These are phyloP conservation scores for Pocillopora verrucosa DNA, from an alignment of 64 coral and sea anemone genomes.

Conservation along the genomic window DNA sequence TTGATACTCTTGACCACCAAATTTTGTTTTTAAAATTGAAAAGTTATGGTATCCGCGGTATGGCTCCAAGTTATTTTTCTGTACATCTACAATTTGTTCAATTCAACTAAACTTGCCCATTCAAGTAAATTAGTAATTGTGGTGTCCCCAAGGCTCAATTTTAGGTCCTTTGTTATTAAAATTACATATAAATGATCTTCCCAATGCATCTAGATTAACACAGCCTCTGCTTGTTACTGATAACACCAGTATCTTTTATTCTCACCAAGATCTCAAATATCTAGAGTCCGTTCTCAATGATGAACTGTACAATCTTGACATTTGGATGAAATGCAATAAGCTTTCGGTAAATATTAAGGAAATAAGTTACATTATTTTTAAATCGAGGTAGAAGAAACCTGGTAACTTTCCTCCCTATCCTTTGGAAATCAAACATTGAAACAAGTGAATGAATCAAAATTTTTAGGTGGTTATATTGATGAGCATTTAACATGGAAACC, in stretches of 20 bases:
- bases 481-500: slow-evolving; percentile 42
- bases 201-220: too few relatives aligned
- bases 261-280: neutral
- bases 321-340: too few relatives aligned
- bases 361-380: too few relatives aligned
- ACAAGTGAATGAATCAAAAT: neutral
- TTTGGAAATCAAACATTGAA: slow-evolving; percentile 2
- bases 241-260: too few relatives aligned
- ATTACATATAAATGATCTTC: slow-evolving; percentile 12
- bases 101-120: neutral
- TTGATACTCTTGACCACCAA: slow-evolving; percentile 32
- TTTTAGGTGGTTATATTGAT: slow-evolving; percentile 31
- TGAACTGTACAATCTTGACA: slow-evolving; percentile 3
- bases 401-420: neutral
- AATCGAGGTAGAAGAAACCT: slow-evolving; percentile 7
- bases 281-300: slow-evolving; percentile 12
- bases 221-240: too few relatives aligned
- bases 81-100: slow-evolving; percentile 2
- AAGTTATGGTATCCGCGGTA: slow-evolving; percentile 5
- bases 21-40: slow-evolving; percentile 13
- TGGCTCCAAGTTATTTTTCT: neutral
- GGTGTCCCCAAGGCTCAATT: too few relatives aligned
- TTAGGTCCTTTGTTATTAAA: neutral
- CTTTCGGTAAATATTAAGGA: too few relatives aligned
- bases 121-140: too few relatives aligned